Base-by-base conservation (phyloP, 2,888 invertebrate species). In the Selenia dentaria region DNA sequence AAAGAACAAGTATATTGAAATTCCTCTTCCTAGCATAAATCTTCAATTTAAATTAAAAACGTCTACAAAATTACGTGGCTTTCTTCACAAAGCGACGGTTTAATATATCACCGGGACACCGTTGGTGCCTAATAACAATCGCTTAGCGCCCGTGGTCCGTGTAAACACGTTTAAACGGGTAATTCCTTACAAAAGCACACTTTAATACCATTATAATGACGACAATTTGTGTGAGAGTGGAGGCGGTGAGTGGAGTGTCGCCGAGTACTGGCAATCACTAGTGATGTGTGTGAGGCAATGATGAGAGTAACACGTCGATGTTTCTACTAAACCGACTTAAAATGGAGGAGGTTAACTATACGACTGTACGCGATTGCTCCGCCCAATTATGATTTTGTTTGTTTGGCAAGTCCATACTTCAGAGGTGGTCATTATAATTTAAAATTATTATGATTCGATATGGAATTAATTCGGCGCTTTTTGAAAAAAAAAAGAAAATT, bases 141-240 rank as follows among this genome's bases (percentile, higher is more conserved):
- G 47, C 41, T 48, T 42, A 42, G 62, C 61, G 58, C 56, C 57
- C 50, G 45, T 54, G 65, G 62, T 59, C 57, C 75, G 66, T 80
- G 75, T 81, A 81, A 80, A 82, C 69, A 68, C 63, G 57, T 63
- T 62, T 59, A 70, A 75, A 77, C 73, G 70, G 65, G 69, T 73
- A 68, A 76, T 74, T 60, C 44, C 49, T 59, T 68, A 72, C 69
- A 74, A 67, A 55, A 55, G 54, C 43, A 51, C 49, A 49, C 66
- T 73, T 71, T 80, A 78, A 81, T 74, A 67, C 67, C 47, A 67
- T 73, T 66, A 74, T 78, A 74, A 74, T 70, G 58, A 43, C 52
- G 59, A 62, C 64, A 61, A 67, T 67, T 69, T 65, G 63, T 56
- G 67, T 64, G 61, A 62, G 59, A 62, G 51, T 28, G 29, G 51